Conservation (phyloP, 2,797 vertebrate species). For the Girardinus metallicus region DNA sequence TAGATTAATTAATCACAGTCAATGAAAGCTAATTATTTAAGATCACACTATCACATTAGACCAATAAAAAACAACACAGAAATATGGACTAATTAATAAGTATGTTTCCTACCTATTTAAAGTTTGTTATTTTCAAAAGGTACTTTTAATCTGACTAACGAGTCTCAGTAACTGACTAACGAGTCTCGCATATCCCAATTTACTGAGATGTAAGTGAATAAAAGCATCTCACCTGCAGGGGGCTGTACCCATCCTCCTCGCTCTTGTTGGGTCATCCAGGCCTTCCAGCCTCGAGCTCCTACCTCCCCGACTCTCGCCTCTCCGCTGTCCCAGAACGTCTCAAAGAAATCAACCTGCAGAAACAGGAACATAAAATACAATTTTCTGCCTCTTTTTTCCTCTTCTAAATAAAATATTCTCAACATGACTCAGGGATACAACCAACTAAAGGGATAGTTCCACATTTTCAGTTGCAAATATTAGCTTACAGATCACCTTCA, state of each 20-base stretch:
- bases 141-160: neutral
- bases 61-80: neutral
- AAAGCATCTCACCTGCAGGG: conserved; percentile 77
- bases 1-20: neutral
- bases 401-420: neutral
- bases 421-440: neutral
- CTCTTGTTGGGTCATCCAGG: conserved; percentile 97
- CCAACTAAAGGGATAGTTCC: neutral
- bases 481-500: neutral
- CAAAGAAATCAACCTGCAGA: conserved; percentile 93
- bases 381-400: neutral
- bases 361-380: neutral
- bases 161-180: neutral
- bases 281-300: conserved; percentile 92
- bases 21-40: neutral
- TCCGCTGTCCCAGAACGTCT: conserved; percentile 98
- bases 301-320: conserved; percentile 92
- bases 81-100: neutral
- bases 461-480: neutral
- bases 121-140: neutral
- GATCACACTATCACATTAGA: neutral
- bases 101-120: neutral
- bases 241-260: conserved; percentile 92
- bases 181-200: neutral
- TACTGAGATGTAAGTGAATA: neutral